These are phyloP conservation scores for Agrochola macilenta DNA, from an alignment of 2,888 invertebrate genomes.

Conservation along the genomic window DNA sequence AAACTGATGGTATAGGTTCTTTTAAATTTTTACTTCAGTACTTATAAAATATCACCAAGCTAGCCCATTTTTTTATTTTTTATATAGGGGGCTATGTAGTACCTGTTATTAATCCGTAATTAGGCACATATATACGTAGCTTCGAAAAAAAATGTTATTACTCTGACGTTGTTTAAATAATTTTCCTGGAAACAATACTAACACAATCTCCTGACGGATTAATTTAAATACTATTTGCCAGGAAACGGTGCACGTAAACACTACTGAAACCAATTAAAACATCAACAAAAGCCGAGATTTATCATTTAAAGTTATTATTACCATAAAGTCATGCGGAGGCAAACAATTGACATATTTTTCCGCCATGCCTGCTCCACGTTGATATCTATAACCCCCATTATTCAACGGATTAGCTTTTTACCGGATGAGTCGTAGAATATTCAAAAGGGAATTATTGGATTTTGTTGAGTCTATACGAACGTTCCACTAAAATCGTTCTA, in stretches of 20 bases:
- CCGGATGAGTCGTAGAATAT: conserved; percentile 87
- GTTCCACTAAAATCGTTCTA: conserved; percentile 72
- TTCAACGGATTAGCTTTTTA: conserved; percentile 89
- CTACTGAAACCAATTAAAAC: conserved; percentile 74
- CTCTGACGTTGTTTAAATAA: not conserved
- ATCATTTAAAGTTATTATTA: conserved; percentile 80
- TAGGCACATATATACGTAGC: not conserved
- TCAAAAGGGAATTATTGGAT: conserved; percentile 89
- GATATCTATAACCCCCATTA: conserved; percentile 89
- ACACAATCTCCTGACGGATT: conserved; percentile 13
- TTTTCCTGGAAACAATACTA: not conserved
- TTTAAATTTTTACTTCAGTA: no score
- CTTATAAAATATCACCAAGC: no score
- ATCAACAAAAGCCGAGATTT: conserved; percentile 77
- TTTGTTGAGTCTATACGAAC: conserved; percentile 78
- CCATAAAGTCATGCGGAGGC: conserved; percentile 74
- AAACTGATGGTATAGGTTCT: no score
- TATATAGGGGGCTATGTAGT: no score
- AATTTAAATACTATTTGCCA: conserved; percentile 25
- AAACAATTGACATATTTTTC: conserved; percentile 87
- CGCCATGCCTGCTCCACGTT: conserved; percentile 83
- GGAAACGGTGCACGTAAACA: conserved; percentile 37
- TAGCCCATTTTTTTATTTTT: no score
- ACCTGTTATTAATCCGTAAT: no score
- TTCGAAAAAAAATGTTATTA: not conserved